A percentile compares a stretch with the other conserved stretches of the same genome.
Conservation (phyloP, 2,797 vertebrate species). For the Loriculus beryllinus region DNA sequence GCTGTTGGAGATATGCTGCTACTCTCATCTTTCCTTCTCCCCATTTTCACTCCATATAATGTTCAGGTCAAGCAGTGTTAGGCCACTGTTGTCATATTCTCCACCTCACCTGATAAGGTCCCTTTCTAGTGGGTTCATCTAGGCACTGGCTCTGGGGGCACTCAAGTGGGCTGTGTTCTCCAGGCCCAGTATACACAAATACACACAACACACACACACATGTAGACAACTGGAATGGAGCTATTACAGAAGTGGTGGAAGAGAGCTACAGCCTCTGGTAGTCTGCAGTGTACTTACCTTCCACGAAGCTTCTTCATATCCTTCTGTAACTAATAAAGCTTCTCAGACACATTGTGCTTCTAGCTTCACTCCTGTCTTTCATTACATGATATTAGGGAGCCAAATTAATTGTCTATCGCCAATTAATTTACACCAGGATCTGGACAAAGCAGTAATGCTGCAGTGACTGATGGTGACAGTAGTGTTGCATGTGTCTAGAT, state of each 20-base stretch:
- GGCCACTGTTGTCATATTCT: neutral
- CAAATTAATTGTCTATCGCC: neutral
- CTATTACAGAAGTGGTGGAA: neutral
- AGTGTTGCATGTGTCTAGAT: neutral
- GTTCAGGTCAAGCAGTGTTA: neutral
- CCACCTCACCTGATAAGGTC: neutral
- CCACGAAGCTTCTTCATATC: neutral
- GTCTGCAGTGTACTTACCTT: neutral
- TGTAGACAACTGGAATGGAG: accelerated
- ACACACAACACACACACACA: neutral
- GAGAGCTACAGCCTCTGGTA: neutral
- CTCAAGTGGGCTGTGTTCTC: neutral
- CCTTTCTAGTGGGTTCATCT: neutral
- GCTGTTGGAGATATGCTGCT: neutral
- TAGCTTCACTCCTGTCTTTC: neutral
- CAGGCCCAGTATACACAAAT: no score
- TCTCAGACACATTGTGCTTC: neutral
- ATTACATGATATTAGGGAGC: neutral
- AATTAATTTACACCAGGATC: neutral
- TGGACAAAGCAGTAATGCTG: neutral
- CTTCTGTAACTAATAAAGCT: neutral
- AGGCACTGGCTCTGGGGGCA: no score
- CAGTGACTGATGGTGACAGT: neutral
- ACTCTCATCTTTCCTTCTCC: neutral
- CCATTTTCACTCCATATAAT: neutral